Evolutionary conservation across 2,113 vertebrate species (phyloP).

Genomic region (Hipposideros armiger): DNA sequence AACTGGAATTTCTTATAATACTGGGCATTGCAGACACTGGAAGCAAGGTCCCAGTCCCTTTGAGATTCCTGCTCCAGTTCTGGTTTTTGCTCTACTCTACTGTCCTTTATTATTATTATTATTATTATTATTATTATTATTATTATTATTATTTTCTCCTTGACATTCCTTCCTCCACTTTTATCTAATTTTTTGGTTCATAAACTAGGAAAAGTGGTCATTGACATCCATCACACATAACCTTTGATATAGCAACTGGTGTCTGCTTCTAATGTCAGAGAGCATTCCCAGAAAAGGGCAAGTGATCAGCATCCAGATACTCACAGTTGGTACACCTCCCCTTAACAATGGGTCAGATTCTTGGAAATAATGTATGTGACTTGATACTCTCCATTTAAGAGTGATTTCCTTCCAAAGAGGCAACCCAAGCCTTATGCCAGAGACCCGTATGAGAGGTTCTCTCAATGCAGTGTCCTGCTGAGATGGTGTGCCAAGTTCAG

Average conservation of each 20-base stretch:
- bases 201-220: neutral
- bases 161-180: neutral
- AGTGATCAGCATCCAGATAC: neutral
- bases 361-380: neutral
- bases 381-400: neutral
- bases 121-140: no score
- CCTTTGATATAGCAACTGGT: neutral
- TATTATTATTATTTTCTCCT: no score
- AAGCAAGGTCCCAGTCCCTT: neutral
- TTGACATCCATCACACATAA: neutral
- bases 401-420: neutral
- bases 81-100: neutral
- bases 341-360: neutral
- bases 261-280: neutral
- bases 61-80: neutral
- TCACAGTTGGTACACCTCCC: no score
- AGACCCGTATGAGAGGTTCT: neutral
- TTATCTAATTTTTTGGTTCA: neutral
- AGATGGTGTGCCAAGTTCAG: neutral
- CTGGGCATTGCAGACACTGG: neutral
- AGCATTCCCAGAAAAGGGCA: neutral
- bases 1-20: neutral
- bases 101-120: neutral
- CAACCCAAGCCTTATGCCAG: neutral
- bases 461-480: neutral